phyloP scores from a whole-genome alignment of 2,797 vertebrate species.

The Xiphorhynchus erythropygius region DNA sequence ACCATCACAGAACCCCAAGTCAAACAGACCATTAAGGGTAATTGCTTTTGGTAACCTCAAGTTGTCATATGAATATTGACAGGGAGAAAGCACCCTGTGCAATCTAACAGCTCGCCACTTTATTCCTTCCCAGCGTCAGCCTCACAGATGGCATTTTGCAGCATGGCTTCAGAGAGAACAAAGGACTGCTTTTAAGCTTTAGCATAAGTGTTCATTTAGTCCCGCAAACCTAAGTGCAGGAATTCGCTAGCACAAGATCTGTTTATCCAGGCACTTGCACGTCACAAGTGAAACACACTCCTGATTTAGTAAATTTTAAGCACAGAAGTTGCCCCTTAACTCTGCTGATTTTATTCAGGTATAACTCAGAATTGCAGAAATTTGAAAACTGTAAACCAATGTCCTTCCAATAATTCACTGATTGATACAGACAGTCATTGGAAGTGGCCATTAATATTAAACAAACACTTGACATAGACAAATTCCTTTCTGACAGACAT shows the following conservation, averaged over 20 bases:
- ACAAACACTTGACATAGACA: not conserved
- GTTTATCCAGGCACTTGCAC: not conserved
- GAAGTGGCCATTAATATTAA: not conserved
- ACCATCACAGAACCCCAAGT: not conserved
- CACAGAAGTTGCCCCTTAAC: not conserved
- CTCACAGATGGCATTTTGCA: not conserved
- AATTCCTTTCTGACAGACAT: not conserved
- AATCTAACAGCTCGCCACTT: not conserved
- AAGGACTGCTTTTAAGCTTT: not conserved
- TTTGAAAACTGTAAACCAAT: not conserved
- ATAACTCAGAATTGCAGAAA: not conserved
- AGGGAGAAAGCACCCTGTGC: not conserved
- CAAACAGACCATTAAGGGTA: not conserved
- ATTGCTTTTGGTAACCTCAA: not conserved
- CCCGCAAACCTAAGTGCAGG: not conserved
- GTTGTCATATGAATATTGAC: not conserved
- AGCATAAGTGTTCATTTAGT: not conserved
- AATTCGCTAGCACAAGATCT: not conserved
- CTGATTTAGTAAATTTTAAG: not conserved
- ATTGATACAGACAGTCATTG: not conserved
- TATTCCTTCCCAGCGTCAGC: not conserved
- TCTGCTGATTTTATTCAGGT: not conserved
- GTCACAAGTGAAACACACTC: not conserved
- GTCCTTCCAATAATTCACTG: not conserved
- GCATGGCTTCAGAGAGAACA: not conserved